Percentiles rank a stretch among this genome's conserved stretches.
phyloP scores from a whole-genome alignment of 2,888 invertebrate species.

The Drosophila greeni region DNA sequence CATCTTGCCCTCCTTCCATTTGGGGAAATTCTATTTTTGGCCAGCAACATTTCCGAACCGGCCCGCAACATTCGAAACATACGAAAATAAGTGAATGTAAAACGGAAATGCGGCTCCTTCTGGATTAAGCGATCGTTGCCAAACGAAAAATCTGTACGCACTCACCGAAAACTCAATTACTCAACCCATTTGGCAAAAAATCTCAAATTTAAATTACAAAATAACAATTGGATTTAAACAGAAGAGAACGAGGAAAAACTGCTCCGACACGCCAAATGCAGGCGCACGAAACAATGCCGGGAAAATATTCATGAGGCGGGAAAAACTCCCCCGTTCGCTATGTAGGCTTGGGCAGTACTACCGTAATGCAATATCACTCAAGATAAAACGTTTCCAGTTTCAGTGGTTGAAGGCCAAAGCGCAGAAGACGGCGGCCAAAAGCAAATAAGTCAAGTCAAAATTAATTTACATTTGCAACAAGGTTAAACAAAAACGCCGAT shows the following conservation, averaged over 20 bases:
- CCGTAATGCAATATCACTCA: constrained; percentile 60
- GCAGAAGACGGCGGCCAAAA: constrained; percentile 26
- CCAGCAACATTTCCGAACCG: constrained; percentile 59
- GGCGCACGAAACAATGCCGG: constrained; percentile 52
- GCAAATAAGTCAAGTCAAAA: constrained; percentile 49
- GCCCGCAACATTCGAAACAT: constrained; percentile 29
- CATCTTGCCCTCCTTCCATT: constrained; percentile 33
- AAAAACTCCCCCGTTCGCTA: constrained; percentile 33
- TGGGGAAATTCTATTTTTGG: constrained; percentile 65
- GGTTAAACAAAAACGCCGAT: constrained; percentile 19
- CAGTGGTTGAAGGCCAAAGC: constrained; percentile 43
- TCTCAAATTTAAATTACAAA: constrained; percentile 69
- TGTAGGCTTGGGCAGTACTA: constrained; percentile 18
- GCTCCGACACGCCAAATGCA: constrained; percentile 39
- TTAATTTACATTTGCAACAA: constrained; percentile 49
- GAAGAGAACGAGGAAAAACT: constrained; percentile 41
- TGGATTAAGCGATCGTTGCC: constrained; percentile 36
- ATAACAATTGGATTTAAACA: constrained; percentile 66
- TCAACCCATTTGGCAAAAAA: constrained; percentile 50
- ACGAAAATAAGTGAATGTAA: constrained; percentile 30
- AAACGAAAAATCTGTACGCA: constrained; percentile 18
- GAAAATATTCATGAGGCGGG: constrained; percentile 58
- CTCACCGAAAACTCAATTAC: constrained; percentile 60
- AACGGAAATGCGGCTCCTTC: constrained; percentile 30
- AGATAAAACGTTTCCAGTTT: constrained; percentile 59